A percentile compares a stretch with the other conserved stretches of the same genome.
phyloP scores from a whole-genome alignment of 2,888 invertebrate species.

The Xanthorhoe designata region DNA sequence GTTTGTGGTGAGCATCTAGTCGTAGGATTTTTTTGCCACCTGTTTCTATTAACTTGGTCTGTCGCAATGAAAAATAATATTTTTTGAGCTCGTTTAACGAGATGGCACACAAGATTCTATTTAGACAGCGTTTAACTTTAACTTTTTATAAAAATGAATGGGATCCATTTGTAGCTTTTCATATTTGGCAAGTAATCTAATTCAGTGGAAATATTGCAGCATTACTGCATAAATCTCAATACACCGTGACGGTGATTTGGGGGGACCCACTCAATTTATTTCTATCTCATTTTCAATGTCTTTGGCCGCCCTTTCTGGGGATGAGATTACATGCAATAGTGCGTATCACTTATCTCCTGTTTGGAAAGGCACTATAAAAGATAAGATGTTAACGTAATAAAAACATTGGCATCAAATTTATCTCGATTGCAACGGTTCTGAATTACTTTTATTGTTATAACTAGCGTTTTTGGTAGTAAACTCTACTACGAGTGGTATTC shows the following conservation, averaged over 20 bases:
- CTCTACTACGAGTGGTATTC: background rate
- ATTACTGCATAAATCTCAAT: conserved; percentile 25
- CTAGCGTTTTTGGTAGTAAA: background rate
- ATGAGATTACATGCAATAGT: conserved; percentile 71
- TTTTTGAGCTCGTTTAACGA: background rate
- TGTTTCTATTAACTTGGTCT: background rate
- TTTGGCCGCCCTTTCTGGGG: conserved; percentile 66
- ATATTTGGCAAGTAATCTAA: conserved; percentile 39
- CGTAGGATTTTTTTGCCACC: conserved; percentile 34
- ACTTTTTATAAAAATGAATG: conserved; percentile 25
- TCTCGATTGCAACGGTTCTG: background rate
- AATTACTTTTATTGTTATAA: background rate
- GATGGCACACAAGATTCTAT: background rate
- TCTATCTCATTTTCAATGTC: conserved; percentile 51
- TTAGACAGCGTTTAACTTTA: background rate
- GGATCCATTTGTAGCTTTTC: conserved; percentile 14
- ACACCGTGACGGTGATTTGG: conserved; percentile 50
- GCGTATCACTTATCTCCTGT: conserved; percentile 59
- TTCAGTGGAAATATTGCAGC: conserved; percentile 30
- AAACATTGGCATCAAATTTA: conserved; percentile 15
- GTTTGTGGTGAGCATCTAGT: conserved; percentile 35
- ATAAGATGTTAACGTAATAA: conserved; percentile 19
- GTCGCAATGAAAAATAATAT: background rate
- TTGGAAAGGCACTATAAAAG: conserved; percentile 48
- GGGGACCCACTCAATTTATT: conserved; percentile 68